Conservation (phyloP, 30 jellyfish, hydroid and myxozoan genomes). For the Turritopsis rubra region DNA sequence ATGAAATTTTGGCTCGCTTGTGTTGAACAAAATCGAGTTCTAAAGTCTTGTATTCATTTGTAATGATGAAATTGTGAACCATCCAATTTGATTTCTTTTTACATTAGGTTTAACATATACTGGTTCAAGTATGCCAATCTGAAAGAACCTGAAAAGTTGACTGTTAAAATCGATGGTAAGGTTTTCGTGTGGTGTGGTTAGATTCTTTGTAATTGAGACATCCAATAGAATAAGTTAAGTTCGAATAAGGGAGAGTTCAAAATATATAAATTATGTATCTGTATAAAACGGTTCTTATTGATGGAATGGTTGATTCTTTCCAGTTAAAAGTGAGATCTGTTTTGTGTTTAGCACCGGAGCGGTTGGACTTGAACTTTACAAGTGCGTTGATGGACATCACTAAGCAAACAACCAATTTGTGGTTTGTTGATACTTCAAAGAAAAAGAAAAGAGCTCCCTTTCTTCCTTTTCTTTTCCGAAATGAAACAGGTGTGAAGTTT, state of each 20-base stretch:
- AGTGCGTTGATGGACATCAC: constrained; percentile 71
- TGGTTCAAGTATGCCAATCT: constrained; percentile 25
- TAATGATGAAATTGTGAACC: not conserved
- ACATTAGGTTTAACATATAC: constrained; percentile 45
- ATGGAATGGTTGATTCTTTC: too few species aligned
- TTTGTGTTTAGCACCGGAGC: constrained; percentile 81
- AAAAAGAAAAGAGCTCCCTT: constrained; percentile 92
- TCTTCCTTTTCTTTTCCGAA: constrained; percentile 84
- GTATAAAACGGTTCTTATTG: too few species aligned
- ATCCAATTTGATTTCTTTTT: not conserved
- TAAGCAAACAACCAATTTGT: constrained; percentile 47
- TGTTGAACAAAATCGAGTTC: not conserved
- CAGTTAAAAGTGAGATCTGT: too few species aligned
- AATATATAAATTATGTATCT: too few species aligned
- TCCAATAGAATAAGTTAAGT: too few species aligned
- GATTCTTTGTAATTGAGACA: too few species aligned
- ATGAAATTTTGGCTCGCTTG: too few species aligned
- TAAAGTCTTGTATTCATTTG: too few species aligned
- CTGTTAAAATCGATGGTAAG: constrained; percentile 51
- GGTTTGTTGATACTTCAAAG: constrained; percentile 51
- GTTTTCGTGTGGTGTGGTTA: not conserved
- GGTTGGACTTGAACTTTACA: constrained; percentile 86
- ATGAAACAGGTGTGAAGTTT: constrained; percentile 49
- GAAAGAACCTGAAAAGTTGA: constrained; percentile 9
- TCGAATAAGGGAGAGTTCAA: too few species aligned